Base-by-base conservation (phyloP, 2,797 vertebrate genomes). In the Tympanoctomys barrerae region DNA sequence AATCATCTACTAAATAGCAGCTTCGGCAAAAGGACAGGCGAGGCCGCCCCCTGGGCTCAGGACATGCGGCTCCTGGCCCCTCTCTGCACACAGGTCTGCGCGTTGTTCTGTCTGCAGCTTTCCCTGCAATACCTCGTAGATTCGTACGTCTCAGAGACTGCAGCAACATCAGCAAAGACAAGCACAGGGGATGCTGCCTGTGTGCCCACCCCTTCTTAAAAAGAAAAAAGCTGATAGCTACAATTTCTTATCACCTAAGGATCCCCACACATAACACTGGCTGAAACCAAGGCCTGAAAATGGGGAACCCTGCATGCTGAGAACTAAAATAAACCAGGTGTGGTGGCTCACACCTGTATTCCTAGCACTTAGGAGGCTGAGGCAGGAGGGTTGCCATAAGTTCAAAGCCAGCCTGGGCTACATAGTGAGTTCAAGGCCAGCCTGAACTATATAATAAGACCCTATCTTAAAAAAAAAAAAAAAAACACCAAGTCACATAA, bases 241-340 rank as follows among this genome's bases (percentile, higher is more conserved):
- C 22, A 94, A 70, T 81, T 94, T 94, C 78, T 83, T 36, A 95
- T 84, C n/a, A 71, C 59, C 39, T 93, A 82, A 92, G 33, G 16
- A 84, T 84, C 49, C 22, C 68, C 71, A 84, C 66, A 61, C 62
- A 68, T 89, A 94, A 90, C 39, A 84, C 0, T 18, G 18, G 52
- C 71, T 81, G 52, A 94, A 92, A 80, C 2, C 79, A 22, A 93
- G 77, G 78, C 19, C 80, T 88, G n/a, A 46, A 94, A 87, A 88
- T 11, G 91, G 62, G 49, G 22, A 59, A 57, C 39, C 24, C 24
- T 68, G 22, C 18, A 18, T 78, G 62, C 68, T 79, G 7, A 66
- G 70, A 85, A 81, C 77, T 90, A 78, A 81, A 24, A 89, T 33
- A 66, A 87, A 46, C 49, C 33, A 33, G 66, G 16, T 7, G 3